These are phyloP conservation scores for Phycodurus eques DNA, from an alignment of 2,113 vertebrate species.

Conservation along the genomic window DNA sequence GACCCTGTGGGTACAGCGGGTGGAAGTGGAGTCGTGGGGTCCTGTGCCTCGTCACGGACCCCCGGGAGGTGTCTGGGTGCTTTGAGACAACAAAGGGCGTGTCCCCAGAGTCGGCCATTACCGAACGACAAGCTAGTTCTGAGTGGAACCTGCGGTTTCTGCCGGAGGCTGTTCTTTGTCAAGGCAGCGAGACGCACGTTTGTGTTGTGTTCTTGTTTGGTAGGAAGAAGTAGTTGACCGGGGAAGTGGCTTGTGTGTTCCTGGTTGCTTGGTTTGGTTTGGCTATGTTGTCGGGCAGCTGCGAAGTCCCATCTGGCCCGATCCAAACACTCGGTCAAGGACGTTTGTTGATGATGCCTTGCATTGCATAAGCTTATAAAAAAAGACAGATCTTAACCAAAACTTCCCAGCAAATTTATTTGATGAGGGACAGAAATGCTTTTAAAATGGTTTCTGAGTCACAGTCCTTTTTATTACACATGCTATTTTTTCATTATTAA, in stretches of 20 bases:
- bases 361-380: not conserved
- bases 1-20: constrained; percentile 28
- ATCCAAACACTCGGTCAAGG: constrained; percentile 6
- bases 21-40: constrained; percentile 50
- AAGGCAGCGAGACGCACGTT: constrained; percentile 64
- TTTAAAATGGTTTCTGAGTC: not conserved
- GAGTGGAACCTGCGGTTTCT: not conserved
- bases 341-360: constrained; percentile 22
- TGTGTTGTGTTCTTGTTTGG: constrained; percentile 9
- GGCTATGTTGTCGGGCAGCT: constrained; percentile 28
- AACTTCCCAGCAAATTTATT: not conserved
- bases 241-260: constrained; percentile 17
- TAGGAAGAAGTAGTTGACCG: constrained; percentile 26
- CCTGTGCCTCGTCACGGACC: constrained; percentile 55
- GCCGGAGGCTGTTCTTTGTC: constrained; percentile 85
- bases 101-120: constrained; percentile 66
- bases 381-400: not conserved
- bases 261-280: constrained; percentile 21
- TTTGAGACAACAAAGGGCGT: constrained; percentile 33
- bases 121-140: constrained; percentile 82
- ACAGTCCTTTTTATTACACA: not conserved
- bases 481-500: too few relatives aligned
- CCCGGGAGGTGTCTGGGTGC: constrained; percentile 29
- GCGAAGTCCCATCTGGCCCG: constrained; percentile 8
- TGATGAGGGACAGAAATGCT: not conserved